phyloP scores from a whole-genome alignment of 2,888 invertebrate genomes.

The Proisotoma minuta region DNA sequence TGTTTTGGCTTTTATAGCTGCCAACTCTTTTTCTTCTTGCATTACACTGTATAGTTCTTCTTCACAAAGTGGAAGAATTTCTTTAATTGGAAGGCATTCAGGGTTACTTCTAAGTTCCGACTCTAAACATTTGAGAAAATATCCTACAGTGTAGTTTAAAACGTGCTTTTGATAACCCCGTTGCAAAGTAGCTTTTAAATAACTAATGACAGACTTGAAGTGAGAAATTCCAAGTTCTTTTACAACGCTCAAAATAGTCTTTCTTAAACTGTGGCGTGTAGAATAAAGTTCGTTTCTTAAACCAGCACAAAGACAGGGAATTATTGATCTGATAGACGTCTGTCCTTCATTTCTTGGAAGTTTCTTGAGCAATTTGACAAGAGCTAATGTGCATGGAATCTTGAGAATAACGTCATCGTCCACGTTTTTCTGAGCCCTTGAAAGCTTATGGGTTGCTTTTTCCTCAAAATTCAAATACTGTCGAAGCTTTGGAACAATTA shows the following conservation, averaged over 20 bases:
- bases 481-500: conserved; percentile 35
- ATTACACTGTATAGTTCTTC: conserved; percentile 41
- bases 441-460: conserved; percentile 35
- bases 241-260: conserved; percentile 33
- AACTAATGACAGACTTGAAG: conserved; percentile 27
- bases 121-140: conserved; percentile 30
- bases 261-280: conserved; percentile 30
- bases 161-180: conserved; percentile 42
- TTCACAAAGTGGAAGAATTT: conserved; percentile 34
- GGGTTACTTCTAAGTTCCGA: conserved; percentile 26
- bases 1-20: conserved; percentile 36
- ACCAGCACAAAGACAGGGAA: conserved; percentile 35
- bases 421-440: conserved; percentile 28
- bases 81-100: conserved; percentile 30
- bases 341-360: conserved; percentile 31
- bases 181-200: conserved; percentile 31
- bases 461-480: conserved; percentile 36
- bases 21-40: conserved; percentile 41
- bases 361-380: conserved; percentile 37
- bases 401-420: conserved; percentile 38
- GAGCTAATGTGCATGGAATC: conserved; percentile 39
- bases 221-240: conserved; percentile 34
- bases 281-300: conserved; percentile 32
- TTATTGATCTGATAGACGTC: conserved; percentile 36
- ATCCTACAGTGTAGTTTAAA: conserved; percentile 33